Conservation (phyloP, 2,113 vertebrate species). For the Catagonus wagneri region DNA sequence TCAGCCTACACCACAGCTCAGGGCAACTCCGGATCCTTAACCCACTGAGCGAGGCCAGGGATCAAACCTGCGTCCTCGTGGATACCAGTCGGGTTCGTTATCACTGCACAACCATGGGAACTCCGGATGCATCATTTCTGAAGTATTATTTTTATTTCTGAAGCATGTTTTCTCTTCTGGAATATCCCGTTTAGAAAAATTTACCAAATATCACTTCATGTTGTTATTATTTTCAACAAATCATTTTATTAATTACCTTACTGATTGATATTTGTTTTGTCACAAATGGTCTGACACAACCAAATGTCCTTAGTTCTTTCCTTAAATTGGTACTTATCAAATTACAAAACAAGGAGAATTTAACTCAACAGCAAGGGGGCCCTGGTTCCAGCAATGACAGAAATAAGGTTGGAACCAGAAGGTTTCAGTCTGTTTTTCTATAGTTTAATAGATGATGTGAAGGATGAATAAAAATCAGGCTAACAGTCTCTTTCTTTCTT, state of each 20-base stretch:
- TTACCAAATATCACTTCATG: not conserved
- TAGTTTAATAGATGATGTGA: not conserved
- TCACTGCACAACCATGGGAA: too few relatives aligned
- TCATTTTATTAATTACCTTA: constrained; percentile 5
- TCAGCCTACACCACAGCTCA: too few relatives aligned
- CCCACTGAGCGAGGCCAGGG: too few relatives aligned
- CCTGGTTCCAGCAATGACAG: not conserved
- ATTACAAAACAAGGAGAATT: not conserved
- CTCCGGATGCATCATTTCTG: not conserved
- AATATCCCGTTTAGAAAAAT: not conserved
- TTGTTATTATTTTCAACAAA: not conserved
- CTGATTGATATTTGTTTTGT: not conserved
- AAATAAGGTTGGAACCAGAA: not conserved
- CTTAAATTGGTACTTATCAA: not conserved
- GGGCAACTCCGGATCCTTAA: too few relatives aligned
- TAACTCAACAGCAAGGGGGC: not conserved
- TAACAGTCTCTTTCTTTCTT: not conserved
- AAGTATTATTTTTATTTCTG: not conserved
- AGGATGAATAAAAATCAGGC: not conserved
- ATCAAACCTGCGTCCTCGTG: too few relatives aligned
- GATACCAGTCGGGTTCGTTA: too few relatives aligned
- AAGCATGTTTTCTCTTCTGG: not conserved
- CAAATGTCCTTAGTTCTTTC: not conserved
- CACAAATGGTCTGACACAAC: not conserved
- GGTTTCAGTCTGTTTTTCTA: not conserved